A percentile compares a stretch with the other conserved stretches of the same genome.
phyloP scores from a whole-genome alignment of 2,113 vertebrate species.

The Columba janthina region DNA sequence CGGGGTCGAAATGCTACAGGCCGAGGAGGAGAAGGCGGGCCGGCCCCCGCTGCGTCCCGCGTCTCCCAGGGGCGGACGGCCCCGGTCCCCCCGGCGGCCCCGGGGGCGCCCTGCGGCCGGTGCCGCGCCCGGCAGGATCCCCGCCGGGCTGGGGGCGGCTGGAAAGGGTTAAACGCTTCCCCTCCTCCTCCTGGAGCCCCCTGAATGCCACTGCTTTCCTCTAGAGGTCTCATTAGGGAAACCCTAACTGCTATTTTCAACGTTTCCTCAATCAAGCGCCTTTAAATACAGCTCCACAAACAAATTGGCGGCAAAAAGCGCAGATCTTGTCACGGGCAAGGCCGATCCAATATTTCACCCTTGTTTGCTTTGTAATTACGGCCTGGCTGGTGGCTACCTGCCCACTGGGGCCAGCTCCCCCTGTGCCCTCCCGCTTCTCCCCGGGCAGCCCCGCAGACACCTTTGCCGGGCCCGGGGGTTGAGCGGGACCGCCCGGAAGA shows the following conservation, averaged over 20 bases:
- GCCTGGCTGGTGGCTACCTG: constrained; percentile 64
- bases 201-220: constrained; percentile 74
- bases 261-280: constrained; percentile 82
- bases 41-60: not conserved
- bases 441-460: not conserved
- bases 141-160: not conserved
- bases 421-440: not conserved
- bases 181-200: constrained; percentile 46
- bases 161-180: constrained; percentile 75
- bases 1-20: not conserved
- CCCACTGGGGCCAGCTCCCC: not conserved
- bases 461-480: not conserved
- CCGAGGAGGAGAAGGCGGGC: not conserved
- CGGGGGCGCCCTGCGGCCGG: not conserved
- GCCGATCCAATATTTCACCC: constrained; percentile 73
- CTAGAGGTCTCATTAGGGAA: constrained; percentile 85
- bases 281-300: constrained; percentile 82
- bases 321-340: constrained; percentile 74
- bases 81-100: not conserved
- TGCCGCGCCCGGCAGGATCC: not conserved
- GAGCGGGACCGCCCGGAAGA: not conserved
- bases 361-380: constrained; percentile 81
- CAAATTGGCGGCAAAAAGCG: constrained; percentile 75
- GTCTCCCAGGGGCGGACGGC: not conserved
- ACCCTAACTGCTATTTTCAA: constrained; percentile 79